phyloP scores from a whole-genome alignment of 2,888 invertebrate genomes.

The Phymatocera aterrima region DNA sequence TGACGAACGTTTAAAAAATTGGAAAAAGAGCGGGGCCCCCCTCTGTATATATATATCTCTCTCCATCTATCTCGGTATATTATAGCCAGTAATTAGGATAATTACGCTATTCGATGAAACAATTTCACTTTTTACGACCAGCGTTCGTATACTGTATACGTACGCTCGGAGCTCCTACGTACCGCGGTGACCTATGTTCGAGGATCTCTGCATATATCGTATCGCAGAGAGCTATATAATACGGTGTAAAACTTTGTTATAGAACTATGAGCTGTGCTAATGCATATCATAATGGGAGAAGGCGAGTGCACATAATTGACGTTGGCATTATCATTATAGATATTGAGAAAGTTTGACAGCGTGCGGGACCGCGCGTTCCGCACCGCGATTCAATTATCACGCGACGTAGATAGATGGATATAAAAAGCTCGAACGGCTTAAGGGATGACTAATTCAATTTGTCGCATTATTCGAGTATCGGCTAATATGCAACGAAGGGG shows the following conservation, averaged over 20 bases:
- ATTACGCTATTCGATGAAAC: constrained; percentile 28
- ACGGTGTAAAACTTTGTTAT: neutral
- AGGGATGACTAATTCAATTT: constrained; percentile 72
- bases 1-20: neutral
- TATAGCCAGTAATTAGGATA: constrained; percentile 22
- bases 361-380: neutral
- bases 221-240: too few relatives aligned
- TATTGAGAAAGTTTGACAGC: neutral
- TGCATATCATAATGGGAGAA: constrained; percentile 10
- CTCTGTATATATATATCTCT: too few relatives aligned
- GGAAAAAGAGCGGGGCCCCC: neutral
- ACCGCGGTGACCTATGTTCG: too few relatives aligned
- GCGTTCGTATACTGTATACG: too few relatives aligned
- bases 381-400: constrained; percentile 12
- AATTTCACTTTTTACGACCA: neutral
- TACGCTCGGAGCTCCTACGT: too few relatives aligned
- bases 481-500: constrained; percentile 74
- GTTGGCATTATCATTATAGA: neutral
- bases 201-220: too few relatives aligned
- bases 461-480: constrained; percentile 75
- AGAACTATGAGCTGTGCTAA: too few relatives aligned
- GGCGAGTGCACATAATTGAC: neutral
- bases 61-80: too few relatives aligned
- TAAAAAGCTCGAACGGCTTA: constrained; percentile 51
- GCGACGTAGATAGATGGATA: constrained; percentile 1